phyloP scores from a whole-genome alignment of 2,797 vertebrate genomes.

The Momotus momota region DNA sequence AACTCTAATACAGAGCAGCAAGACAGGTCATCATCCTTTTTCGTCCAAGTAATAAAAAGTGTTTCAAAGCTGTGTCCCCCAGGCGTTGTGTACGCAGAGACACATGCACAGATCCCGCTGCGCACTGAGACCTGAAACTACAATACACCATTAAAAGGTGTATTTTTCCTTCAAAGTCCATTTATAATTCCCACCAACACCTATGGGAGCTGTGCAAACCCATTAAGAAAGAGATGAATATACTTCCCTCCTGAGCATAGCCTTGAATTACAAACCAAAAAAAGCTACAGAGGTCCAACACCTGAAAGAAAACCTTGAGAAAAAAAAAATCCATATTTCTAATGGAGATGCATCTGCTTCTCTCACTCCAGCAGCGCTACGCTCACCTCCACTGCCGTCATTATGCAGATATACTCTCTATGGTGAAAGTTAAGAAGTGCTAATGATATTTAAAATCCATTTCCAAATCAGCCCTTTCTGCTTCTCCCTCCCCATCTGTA shows the following conservation, averaged over 20 bases:
- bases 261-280: slow-evolving; percentile 42
- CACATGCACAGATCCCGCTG: neutral
- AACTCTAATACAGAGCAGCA: neutral
- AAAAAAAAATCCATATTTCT: slow-evolving; percentile 17
- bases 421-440: neutral
- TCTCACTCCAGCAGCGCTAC: neutral
- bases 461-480: slow-evolving; percentile 7
- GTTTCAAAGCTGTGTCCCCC: neutral
- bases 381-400: neutral
- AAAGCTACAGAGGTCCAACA: neutral
- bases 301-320: neutral
- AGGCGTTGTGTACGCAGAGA: neutral
- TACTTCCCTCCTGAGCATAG: neutral
- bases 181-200: slow-evolving; percentile 47
- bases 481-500: neutral
- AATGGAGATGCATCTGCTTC: neutral
- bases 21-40: slow-evolving; percentile 6
- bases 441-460: slow-evolving; percentile 24
- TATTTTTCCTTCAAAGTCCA: slow-evolving; percentile 25
- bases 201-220: slow-evolving; percentile 11
- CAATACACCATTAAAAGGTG: neutral
- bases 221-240: slow-evolving; percentile 44
- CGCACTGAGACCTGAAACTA: neutral
- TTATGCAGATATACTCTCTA: neutral
- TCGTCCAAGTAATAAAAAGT: neutral